Evolutionary conservation across 1,140 invertebrate species (phyloP).

Genomic region (Agrypnia vestita): DNA sequence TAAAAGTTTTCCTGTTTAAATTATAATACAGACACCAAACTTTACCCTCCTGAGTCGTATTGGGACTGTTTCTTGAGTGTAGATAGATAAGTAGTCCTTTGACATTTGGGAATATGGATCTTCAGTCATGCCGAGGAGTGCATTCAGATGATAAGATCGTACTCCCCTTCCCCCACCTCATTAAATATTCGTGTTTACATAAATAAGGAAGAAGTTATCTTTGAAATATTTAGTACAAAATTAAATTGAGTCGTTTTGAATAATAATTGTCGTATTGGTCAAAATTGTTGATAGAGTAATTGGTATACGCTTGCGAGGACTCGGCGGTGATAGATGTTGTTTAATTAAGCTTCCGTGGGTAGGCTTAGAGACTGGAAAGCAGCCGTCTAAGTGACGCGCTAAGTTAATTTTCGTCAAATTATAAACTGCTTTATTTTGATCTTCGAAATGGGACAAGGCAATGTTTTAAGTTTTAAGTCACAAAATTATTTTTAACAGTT

Average conservation of each 20-base stretch:
- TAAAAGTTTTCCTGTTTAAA: no score
- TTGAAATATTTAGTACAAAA: conserved; percentile 31
- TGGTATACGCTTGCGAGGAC: conserved; percentile 5
- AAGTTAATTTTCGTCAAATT: not conserved
- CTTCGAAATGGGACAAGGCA: conserved; percentile 24
- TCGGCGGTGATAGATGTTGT: conserved; percentile 37
- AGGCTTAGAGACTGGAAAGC: conserved; percentile 1
- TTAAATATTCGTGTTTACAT: no score
- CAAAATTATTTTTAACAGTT: conserved; percentile 14
- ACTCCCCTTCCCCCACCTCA: no score
- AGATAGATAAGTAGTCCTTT: no score
- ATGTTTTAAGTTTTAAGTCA: conserved; percentile 36
- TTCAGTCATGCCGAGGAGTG: no score
- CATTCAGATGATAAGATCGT: no score
- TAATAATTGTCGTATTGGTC: conserved; percentile 36
- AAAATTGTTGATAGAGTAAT: conserved; percentile 34
- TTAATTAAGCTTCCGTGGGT: conserved; percentile 22
- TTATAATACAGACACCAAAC: no score
- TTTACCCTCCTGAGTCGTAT: no score
- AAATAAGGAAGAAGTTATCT: not conserved
- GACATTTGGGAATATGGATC: no score
- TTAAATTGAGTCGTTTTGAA: conserved; percentile 42
- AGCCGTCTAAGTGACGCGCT: no score
- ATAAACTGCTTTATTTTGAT: not conserved
- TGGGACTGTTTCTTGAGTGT: no score